Evolutionary conservation across 2,797 vertebrate genomes (phyloP).

Genomic region (Aulostomus chinensis): DNA sequence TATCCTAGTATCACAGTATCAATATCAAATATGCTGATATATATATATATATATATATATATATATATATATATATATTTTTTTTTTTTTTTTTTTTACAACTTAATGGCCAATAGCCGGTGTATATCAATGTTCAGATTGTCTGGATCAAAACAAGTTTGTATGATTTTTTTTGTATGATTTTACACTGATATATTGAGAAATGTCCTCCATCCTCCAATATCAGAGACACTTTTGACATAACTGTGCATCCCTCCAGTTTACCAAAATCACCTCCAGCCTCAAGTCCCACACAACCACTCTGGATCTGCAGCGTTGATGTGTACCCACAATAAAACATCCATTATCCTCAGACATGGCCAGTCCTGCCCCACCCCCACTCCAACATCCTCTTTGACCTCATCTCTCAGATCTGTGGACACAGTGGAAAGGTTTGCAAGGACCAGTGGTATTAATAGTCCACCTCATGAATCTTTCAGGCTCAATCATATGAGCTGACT

Average conservation of each 20-base stretch:
- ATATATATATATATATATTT: too few relatives aligned
- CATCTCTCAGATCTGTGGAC: constrained; percentile 36
- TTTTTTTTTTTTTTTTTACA: not conserved
- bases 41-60: too few relatives aligned
- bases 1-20: too few relatives aligned
- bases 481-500: constrained; percentile 57
- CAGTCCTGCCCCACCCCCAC: not conserved
- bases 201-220: too few relatives aligned
- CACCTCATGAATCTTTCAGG: constrained; percentile 74
- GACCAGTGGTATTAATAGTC: constrained; percentile 65
- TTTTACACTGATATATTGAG: too few relatives aligned
- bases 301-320: not conserved
- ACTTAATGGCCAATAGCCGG: too few relatives aligned
- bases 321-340: constrained; percentile 12
- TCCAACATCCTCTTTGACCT: constrained; percentile 28
- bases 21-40: too few relatives aligned
- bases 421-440: constrained; percentile 26
- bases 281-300: constrained; percentile 6
- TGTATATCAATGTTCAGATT: too few relatives aligned
- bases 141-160: too few relatives aligned
- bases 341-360: constrained; percentile 7
- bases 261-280: constrained; percentile 3
- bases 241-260: too few relatives aligned
- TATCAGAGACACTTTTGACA: too few relatives aligned
- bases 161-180: too few relatives aligned